Conservation (phyloP, 1,140 invertebrate genomes). For the Sycophaga agraensis region DNA sequence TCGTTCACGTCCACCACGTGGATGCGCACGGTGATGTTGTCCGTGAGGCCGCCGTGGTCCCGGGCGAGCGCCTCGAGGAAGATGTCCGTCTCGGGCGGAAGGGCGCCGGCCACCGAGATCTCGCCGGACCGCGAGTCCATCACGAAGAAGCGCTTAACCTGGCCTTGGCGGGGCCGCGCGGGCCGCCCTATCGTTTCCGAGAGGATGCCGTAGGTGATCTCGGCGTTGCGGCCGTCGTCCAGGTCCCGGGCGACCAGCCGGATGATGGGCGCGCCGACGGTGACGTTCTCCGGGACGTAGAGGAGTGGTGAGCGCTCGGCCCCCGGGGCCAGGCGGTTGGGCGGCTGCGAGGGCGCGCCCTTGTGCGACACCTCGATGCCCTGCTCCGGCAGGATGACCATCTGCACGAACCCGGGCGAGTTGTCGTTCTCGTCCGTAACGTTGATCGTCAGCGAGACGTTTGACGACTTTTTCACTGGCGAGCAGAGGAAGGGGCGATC, state of each 20-base stretch:
- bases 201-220: conserved; percentile 74
- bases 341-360: conserved; percentile 32
- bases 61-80: conserved; percentile 74
- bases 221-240: conserved; percentile 74
- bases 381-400: conserved; percentile 66
- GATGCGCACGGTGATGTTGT: conserved; percentile 69
- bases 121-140: conserved; percentile 74
- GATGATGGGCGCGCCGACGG: conserved; percentile 73
- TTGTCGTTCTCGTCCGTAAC: conserved; percentile 86
- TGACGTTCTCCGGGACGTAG: conserved; percentile 75
- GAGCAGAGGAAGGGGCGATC: too few species aligned
- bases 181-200: conserved; percentile 19
- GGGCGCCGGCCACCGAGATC: conserved; percentile 70
- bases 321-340: conserved; percentile 35
- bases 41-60: conserved; percentile 73
- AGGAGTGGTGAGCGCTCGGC: conserved; percentile 61
- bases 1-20: conserved; percentile 82
- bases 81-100: conserved; percentile 78
- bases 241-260: conserved; percentile 79
- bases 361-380: conserved; percentile 64
- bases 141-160: conserved; percentile 67
- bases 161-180: conserved; percentile 45
- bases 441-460: conserved; percentile 69
- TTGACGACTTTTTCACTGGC: conserved; percentile 67
- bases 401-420: conserved; percentile 68